Evolutionary conservation across 2,113 vertebrate genomes (phyloP), one percentile per base, ranked within the genome.

Genomic region (Felis chaus): DNA sequence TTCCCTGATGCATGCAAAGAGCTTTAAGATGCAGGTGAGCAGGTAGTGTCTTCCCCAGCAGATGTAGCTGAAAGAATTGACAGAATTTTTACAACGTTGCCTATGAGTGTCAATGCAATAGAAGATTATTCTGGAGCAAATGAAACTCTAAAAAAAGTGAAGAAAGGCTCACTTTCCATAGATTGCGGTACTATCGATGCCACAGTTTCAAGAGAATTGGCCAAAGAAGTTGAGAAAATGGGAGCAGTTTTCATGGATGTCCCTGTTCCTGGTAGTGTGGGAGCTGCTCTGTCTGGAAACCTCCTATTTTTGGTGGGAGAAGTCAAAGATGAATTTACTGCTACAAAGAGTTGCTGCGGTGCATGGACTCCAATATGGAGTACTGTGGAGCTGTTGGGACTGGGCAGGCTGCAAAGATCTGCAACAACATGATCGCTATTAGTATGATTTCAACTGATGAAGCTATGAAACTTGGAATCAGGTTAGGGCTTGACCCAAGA

Each of bases 171-270:
- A 41, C 98, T 99, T 36, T 99, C 99, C 97, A 99, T 99, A 97
- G 99, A 99, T 98, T 99, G 99, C 98, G 99, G 99, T 98, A 99
- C 99, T 97, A 99, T 99, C 97, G 99, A 99, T 98, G 99, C 99
- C 65, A 69, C 99, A 27, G 99, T 99, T 97, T 99, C 99, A 57
- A 99, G 99, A 98, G 99, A 99, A 94, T 99, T 99, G 98, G 99
- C 99, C 57, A 99, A 99, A 95, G 99, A 99, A 96, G 99, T 99
- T 96, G 99, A 99, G 98, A 99, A 99, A 98, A 99, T 99, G 99
- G 99, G 99, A 97, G 99, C 99, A 15, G 99, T 99, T 98, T 99
- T 99, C 97, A 99, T 99, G 99, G 99, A 99, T 98, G 99, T 99
- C n/a, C 99, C 99, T 53, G 99, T 99, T 96, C 99, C 99, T 98